These are phyloP conservation scores for Prenolepis imparis DNA, from an alignment of 2,888 invertebrate species.

Conservation along the genomic window DNA sequence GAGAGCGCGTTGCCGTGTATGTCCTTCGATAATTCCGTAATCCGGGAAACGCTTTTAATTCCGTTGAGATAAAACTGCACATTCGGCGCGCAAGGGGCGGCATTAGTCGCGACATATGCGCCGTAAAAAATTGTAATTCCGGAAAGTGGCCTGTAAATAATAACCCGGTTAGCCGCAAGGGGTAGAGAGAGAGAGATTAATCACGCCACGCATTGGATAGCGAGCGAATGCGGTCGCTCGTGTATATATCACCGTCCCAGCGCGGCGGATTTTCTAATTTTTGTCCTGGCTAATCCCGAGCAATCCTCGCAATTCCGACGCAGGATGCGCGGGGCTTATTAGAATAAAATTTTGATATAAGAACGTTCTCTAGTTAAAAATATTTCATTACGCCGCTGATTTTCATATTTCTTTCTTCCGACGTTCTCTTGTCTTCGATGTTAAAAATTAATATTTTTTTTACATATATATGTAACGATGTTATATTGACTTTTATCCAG, in stretches of 20 bases:
- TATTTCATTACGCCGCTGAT: not conserved
- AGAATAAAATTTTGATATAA: slow-evolving; percentile 6
- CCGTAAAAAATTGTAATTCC: slow-evolving; percentile 58
- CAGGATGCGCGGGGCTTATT: not conserved
- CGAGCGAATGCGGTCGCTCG: slow-evolving; percentile 31
- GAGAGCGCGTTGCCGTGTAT: not conserved
- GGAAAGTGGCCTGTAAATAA: slow-evolving; percentile 59
- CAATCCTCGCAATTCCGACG: slow-evolving; percentile 5
- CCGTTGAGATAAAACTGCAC: slow-evolving; percentile 31
- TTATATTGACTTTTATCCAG: not conserved
- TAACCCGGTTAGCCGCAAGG: slow-evolving; percentile 54
- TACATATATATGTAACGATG: too few species aligned
- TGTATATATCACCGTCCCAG: slow-evolving; percentile 28
- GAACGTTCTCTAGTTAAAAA: not conserved
- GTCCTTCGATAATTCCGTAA: slow-evolving; percentile 49
- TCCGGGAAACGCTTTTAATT: slow-evolving; percentile 47
- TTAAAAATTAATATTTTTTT: not conserved
- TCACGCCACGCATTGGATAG: slow-evolving; percentile 50
- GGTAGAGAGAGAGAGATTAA: slow-evolving; percentile 51
- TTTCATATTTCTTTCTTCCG: not conserved
- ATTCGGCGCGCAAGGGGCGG: slow-evolving; percentile 23
- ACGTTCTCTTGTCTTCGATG: not conserved
- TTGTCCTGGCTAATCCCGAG: slow-evolving; percentile 15
- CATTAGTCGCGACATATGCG: slow-evolving; percentile 54
- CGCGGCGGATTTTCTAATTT: slow-evolving; percentile 46